phyloP scores from a whole-genome alignment of 2,797 vertebrate genomes.

The Mastacembelus armatus region DNA sequence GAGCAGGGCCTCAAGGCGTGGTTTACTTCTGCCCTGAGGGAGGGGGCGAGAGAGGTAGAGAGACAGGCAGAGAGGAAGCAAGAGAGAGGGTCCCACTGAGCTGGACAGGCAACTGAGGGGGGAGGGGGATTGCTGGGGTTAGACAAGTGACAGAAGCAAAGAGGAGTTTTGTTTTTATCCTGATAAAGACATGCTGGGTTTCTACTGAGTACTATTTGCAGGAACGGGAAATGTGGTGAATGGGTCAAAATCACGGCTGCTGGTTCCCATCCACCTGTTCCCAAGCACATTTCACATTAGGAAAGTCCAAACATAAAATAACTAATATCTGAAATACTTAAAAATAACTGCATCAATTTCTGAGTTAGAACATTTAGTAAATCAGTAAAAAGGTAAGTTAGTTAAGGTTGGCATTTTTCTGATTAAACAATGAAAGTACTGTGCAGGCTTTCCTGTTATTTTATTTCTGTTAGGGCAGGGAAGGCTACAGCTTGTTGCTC shows the following conservation, averaged over 20 bases:
- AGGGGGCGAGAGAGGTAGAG: conserved; percentile 54
- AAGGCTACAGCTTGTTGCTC: not conserved
- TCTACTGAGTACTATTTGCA: conserved; percentile 25
- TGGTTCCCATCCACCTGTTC: conserved; percentile 31
- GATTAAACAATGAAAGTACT: not conserved
- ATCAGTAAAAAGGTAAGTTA: not conserved
- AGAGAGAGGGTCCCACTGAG: conserved; percentile 59
- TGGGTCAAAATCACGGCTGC: conserved; percentile 8
- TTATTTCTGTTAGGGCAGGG: not conserved
- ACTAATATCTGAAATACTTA: no score
- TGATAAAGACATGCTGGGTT: conserved; percentile 57
- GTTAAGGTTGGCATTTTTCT: not conserved
- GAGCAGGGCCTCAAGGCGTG: conserved; percentile 89
- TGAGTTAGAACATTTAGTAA: not conserved
- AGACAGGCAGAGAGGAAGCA: conserved; percentile 9
- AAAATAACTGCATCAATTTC: not conserved
- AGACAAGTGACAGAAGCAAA: conserved; percentile 65
- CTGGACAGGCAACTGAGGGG: conserved; percentile 34
- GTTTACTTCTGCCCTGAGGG: conserved; percentile 84
- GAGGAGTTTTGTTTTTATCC: conserved; percentile 70
- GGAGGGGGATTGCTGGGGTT: conserved; percentile 41
- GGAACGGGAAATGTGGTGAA: conserved; percentile 21
- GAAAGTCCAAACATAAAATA: not conserved
- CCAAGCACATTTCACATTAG: not conserved
- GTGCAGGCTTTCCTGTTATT: not conserved